Percentiles rank a stretch among this genome's conserved stretches.
Conservation (phyloP, 1,140 invertebrate species). For the Cydia splendana region DNA sequence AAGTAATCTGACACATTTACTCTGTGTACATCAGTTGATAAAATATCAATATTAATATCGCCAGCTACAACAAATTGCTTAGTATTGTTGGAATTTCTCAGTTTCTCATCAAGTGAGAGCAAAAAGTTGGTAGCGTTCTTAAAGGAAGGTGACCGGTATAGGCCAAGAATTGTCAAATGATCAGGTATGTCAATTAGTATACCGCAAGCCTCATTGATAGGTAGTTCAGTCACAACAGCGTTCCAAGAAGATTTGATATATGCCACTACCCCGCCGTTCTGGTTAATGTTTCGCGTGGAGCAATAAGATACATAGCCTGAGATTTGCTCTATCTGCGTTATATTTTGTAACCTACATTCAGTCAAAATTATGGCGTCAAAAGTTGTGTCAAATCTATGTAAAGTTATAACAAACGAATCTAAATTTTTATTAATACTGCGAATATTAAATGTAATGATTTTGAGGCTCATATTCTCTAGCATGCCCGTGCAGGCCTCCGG, state of each 20-base stretch:
- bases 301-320: neutral
- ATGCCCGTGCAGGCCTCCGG: no score
- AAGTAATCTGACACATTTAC: no score
- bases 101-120: neutral
- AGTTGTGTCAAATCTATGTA: neutral
- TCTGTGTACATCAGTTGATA: no score
- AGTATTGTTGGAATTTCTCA: no score
- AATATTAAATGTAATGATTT: neutral
- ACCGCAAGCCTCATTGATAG: neutral
- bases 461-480: no score
- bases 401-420: neutral
- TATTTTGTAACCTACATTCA: neutral
- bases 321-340: neutral
- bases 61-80: no score
- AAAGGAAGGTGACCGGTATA: conserved; percentile 16
- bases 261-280: conserved; percentile 8
- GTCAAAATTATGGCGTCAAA: conserved; percentile 14
- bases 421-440: neutral
- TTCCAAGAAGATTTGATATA: neutral
- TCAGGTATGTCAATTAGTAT: neutral
- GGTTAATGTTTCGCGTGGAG: neutral
- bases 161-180: neutral
- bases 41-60: no score
- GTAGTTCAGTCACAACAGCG: neutral
- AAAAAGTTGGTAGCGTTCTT: neutral